Percentiles rank a stretch among this genome's conserved stretches.
Evolutionary conservation across 1,140 invertebrate genomes (phyloP).

Genomic region (Ostrea edulis): DNA sequence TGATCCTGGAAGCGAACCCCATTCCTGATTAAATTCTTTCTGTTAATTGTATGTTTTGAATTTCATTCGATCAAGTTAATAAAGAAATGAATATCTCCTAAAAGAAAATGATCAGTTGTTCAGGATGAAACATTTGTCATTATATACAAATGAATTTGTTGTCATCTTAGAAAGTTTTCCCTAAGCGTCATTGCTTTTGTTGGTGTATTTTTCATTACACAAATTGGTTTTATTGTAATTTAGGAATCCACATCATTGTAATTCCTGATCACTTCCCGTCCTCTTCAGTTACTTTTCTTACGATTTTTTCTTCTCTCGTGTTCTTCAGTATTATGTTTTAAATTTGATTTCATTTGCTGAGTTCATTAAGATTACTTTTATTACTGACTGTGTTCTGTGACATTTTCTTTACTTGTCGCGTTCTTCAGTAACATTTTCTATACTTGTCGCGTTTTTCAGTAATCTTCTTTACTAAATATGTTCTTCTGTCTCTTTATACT

Average conservation of each 20-base stretch:
- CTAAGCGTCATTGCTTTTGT: neutral
- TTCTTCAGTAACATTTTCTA: too few species aligned
- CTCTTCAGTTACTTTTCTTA: neutral
- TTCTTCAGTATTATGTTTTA: neutral
- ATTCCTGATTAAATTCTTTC: slow-evolving; percentile 26
- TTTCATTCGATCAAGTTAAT: slow-evolving; percentile 23
- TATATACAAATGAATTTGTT: slow-evolving; percentile 25
- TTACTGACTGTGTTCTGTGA: too few species aligned
- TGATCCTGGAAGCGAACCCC: neutral
- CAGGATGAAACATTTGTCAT: slow-evolving; percentile 20
- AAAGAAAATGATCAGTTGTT: slow-evolving; percentile 20
- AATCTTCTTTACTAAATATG: too few species aligned
- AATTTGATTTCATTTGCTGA: too few species aligned
- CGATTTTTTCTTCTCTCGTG: neutral
- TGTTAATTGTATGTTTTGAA: slow-evolving; percentile 35
- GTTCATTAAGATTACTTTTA: too few species aligned
- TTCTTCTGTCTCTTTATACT: too few species aligned
- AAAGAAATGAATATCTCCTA: slow-evolving; percentile 31
- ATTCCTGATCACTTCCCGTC: neutral
- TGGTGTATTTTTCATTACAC: slow-evolving; percentile 4
- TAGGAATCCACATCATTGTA: neutral
- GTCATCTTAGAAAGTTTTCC: slow-evolving; percentile 30
- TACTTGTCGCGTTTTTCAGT: too few species aligned
- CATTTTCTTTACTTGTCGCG: too few species aligned
- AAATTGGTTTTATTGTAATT: slow-evolving; percentile 21